Evolutionary conservation across 2,888 invertebrate species (phyloP), one percentile per base, ranked within the genome.

Genomic region (Agrotis clavis): DNA sequence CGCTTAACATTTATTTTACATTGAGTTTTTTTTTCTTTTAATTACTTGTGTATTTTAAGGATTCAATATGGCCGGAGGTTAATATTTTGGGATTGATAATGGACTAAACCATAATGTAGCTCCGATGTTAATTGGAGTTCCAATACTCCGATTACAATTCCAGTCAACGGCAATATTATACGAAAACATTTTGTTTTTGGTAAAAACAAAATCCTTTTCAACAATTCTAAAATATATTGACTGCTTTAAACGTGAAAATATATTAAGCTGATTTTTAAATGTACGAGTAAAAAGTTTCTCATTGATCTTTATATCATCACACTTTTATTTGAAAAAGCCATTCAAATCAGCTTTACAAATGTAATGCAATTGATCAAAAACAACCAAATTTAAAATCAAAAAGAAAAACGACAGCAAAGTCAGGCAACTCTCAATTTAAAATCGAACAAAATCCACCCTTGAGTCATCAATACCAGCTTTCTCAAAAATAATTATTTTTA

Each of bases 381-480:
- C 19, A 25, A 62, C 21, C 9, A 7, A 61, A 65, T 65, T 72
- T 18, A 21, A 63, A 74, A 70, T 21, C 11, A 21, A 60, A 67
- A 19, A 54, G 25, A 21, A 25, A 65, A 61, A 51, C 13, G 21
- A 4, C 14, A 25, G 60, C n/a, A 21, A 60, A 62, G 30, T 50
- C 63, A 50, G 21, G 48, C 62, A 76, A 71, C 30, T 47, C 47
- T 57, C 50, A 47, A 67, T 67, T 79, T 67, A 56, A 68, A 75
- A 77, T 78, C 48, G 60, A 63, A 66, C 73, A 14, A 47, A 61
- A 81, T 71, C 25, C 71, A 68, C 70, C 71, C 65, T 75, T 80
- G 74, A 70, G 61, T 62, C 77, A 79, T 77, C 79, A 48, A 78
- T 79, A 72, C 53, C 74, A 69, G 30, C 16, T 51, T 67, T 71